These are phyloP conservation scores for Phoenicopterus ruber DNA, from an alignment of 2,113 vertebrate genomes.

Conservation along the genomic window DNA sequence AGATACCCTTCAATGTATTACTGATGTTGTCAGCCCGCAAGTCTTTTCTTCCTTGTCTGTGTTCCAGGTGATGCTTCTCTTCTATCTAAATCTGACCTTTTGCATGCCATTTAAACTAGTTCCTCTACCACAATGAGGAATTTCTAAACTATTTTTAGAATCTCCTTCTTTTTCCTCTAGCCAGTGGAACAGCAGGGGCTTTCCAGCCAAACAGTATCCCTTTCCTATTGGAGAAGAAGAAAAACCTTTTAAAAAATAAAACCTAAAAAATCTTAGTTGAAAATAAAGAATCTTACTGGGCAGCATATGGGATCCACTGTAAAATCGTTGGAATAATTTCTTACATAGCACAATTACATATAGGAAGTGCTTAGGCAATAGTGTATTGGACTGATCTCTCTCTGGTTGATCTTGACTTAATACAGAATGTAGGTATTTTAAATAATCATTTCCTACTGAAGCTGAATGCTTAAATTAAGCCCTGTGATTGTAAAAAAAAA, in stretches of 20 bases:
- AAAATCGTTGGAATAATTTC: background rate
- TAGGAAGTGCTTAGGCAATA: background rate
- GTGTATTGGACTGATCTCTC: background rate
- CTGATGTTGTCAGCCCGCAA: background rate
- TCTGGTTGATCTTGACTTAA: background rate
- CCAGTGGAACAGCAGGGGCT: background rate
- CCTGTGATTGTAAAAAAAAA: background rate
- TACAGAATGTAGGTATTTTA: background rate
- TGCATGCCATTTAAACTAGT: background rate
- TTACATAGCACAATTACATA: background rate
- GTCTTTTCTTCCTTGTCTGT: background rate
- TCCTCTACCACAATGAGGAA: background rate
- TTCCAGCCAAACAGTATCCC: background rate
- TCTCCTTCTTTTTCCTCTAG: background rate
- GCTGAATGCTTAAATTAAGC: background rate
- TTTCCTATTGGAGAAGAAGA: background rate
- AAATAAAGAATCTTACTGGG: background rate
- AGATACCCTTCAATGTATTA: background rate
- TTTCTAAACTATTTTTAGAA: background rate
- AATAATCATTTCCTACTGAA: background rate
- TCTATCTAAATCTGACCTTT: background rate
- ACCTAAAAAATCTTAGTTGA: background rate
- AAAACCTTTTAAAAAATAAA: background rate
- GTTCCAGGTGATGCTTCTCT: background rate
- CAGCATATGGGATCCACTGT: background rate